Base-by-base conservation (phyloP, 2,888 invertebrate genomes). In the Dolichopus griseipennis region DNA sequence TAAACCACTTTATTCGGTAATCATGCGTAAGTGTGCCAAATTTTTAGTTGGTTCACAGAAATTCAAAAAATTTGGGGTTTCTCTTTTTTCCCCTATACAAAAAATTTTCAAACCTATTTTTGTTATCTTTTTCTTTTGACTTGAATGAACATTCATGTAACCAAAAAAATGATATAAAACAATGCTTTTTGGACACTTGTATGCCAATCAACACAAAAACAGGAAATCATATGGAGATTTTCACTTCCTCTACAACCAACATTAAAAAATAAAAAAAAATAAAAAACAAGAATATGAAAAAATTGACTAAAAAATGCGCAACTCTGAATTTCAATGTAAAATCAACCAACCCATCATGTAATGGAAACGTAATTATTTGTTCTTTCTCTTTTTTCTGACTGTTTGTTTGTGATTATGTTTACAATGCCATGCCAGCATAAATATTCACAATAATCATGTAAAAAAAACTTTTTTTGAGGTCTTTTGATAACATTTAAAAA, bases 361-460 rank as follows among this genome's bases (percentile, higher is more conserved):
- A 52, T 52, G 52, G 15, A 52, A 52, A 52, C 18, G 52, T 52
- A 9, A 52, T 12, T 52, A 18, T 52, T 52, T 52, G 15, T 52
- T 52, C 12, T 52, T 52, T 6, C 15, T 52, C 18, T 18, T 52
- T 52, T 6, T 43, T 43, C 7, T 15, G 7, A 9, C 12, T 43
- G 43, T 43, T 6, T 43, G 12, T 43, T 52, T 37, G 12, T 52
- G 52, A 15, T 18, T 6, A 6, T 52, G 6, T 52, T 7, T 52
- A n/a, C 15, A 52, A 52, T 52, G 52, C n/a, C 52, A 52, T 52
- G 52, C n/a, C 52, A 52, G 52, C 52, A 52, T 52, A 52, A 52
- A 52, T 18, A 52, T 12, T 2, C 52, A 52, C 8, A 27, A 52
- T 52, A 52, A 52, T n/a, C 52, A 37, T 37, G 37, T 37, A 37